Conservation (phyloP, 2,888 invertebrate species). For the Pseudococcus longispinus region DNA sequence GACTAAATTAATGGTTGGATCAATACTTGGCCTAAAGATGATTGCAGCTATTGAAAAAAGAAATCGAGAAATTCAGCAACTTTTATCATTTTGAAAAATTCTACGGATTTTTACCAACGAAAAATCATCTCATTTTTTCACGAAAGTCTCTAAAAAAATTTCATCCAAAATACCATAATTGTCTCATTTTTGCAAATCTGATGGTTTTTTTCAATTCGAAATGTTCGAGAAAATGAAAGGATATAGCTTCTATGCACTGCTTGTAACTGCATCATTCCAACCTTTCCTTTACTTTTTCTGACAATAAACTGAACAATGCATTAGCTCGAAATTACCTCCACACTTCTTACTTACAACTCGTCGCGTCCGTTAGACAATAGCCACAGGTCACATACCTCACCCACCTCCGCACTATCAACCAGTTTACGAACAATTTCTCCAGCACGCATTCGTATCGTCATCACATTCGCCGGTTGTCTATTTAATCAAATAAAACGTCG, state of each 20-base stretch:
- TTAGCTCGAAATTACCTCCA: neutral
- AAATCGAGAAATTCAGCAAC: no score
- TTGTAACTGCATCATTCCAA: neutral
- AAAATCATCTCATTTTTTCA: no score
- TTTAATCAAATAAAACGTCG: neutral
- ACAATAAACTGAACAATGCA: neutral
- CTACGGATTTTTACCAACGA: no score
- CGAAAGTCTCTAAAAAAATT: no score
- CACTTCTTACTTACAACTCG: neutral
- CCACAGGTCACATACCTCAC: constrained; percentile 2
- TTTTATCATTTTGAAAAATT: no score
- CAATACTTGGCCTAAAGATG: no score
- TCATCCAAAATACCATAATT: no score
- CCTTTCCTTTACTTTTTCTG: neutral
- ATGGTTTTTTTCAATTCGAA: no score
- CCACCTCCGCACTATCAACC: neutral
- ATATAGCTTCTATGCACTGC: neutral
- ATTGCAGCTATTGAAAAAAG: no score
- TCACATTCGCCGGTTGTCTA: neutral
- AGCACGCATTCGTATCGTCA: neutral
- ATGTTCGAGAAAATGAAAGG: no score
- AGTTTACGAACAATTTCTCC: neutral
- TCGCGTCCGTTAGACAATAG: neutral
- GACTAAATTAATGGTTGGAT: no score
- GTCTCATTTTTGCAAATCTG: no score